These are phyloP conservation scores for Gymnopithys bicolor DNA, from an alignment of 2,797 vertebrate genomes.

Conservation along the genomic window DNA sequence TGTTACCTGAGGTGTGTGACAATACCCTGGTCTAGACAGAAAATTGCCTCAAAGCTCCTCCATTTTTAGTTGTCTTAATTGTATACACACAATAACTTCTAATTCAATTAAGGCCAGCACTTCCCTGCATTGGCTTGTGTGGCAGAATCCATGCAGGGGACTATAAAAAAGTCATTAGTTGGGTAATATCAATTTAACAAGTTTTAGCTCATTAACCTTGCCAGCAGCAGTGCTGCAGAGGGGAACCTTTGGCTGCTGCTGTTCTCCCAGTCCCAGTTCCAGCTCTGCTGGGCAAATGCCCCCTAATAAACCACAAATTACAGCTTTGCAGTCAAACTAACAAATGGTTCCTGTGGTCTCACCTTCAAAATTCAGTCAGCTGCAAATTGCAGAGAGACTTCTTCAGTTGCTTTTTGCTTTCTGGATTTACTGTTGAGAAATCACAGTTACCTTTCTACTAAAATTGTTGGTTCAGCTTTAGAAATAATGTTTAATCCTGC, in stretches of 20 bases:
- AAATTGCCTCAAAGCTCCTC: slow-evolving; percentile 8
- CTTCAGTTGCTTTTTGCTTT: neutral
- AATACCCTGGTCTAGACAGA: neutral
- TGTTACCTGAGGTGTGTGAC: neutral
- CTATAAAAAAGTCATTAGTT: slow-evolving; percentile 68
- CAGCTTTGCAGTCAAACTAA: neutral
- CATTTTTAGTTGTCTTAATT: slow-evolving; percentile 31
- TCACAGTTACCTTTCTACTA: neutral
- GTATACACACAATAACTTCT: slow-evolving; percentile 49
- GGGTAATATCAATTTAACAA: slow-evolving; percentile 67
- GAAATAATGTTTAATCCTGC: neutral
- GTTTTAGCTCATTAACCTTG: slow-evolving; percentile 71
- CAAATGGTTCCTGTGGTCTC: neutral
- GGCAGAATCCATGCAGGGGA: slow-evolving; percentile 57
- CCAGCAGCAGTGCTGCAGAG: slow-evolving; percentile 44
- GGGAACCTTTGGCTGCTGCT: slow-evolving; percentile 44
- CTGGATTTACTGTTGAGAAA: neutral
- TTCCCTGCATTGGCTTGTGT: slow-evolving; percentile 48
- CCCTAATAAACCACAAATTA: neutral
- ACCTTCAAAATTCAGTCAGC: neutral
- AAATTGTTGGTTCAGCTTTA: neutral
- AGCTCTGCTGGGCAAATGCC: neutral
- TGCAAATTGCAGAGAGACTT: neutral
- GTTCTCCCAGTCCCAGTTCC: neutral
- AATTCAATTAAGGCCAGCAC: slow-evolving; percentile 56